These are phyloP conservation scores for Caenorhabditis parvicauda DNA, from an alignment of 2,888 invertebrate genomes.

Conservation along the genomic window DNA sequence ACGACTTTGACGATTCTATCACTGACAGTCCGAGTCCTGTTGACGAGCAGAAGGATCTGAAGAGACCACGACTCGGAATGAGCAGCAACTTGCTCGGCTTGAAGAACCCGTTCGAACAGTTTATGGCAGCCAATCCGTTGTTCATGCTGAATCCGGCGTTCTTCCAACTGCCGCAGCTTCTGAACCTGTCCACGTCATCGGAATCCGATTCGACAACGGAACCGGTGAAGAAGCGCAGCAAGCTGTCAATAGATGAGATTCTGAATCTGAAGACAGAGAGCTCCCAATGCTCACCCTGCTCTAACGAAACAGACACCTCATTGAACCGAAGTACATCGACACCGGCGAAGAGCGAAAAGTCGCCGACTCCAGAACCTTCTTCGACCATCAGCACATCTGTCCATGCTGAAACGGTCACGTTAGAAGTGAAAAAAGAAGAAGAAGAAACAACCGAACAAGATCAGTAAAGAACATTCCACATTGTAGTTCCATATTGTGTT, in stretches of 20 bases:
- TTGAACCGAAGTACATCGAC: no score
- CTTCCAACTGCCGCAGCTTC: slow-evolving; percentile 17
- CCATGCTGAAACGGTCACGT: no score
- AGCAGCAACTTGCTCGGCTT: slow-evolving; percentile 12
- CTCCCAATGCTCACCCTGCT: slow-evolving; percentile 24
- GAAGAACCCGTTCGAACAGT: slow-evolving; percentile 15
- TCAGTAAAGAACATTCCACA: no score
- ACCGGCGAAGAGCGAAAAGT: no score
- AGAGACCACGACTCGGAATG: slow-evolving; percentile 6
- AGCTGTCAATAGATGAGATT: slow-evolving; percentile 46
- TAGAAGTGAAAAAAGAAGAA: no score
- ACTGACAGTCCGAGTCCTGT: slow-evolving; percentile 45
- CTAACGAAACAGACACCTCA: slow-evolving; percentile 19
- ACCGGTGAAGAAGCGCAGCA: slow-evolving; percentile 24
- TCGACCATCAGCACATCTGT: no score
- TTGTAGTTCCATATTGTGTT: no score
- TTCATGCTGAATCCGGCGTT: slow-evolving; percentile 42
- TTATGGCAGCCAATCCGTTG: slow-evolving; percentile 28
- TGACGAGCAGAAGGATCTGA: slow-evolving; percentile 39
- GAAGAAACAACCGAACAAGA: no score
- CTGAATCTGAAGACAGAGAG: slow-evolving; percentile 32
- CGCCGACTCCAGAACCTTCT: no score
- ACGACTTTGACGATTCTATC: slow-evolving; percentile 43
- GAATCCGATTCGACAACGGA: slow-evolving; percentile 6
- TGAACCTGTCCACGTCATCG: slow-evolving; percentile 10